These are phyloP conservation scores for Podilymbus podiceps DNA, from an alignment of 2,113 vertebrate species.

Conservation along the genomic window DNA sequence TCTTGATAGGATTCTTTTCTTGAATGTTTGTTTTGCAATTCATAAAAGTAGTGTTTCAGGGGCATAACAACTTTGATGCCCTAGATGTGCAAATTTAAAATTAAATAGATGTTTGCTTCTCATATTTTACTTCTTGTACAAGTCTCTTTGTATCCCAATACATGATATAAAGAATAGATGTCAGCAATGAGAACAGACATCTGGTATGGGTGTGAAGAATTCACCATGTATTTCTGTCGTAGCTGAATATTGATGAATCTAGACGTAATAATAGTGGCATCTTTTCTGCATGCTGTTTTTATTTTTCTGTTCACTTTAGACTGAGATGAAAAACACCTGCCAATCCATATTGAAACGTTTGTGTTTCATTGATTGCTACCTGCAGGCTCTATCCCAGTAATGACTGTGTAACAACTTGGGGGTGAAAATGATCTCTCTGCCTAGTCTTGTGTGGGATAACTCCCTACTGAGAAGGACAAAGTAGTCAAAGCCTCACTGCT, in stretches of 20 bases:
- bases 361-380: slow-evolving; percentile 61
- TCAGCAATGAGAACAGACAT: not conserved
- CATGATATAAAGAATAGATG: not conserved
- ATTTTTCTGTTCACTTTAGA: slow-evolving; percentile 50
- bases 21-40: not conserved
- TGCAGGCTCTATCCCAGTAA: slow-evolving; percentile 41
- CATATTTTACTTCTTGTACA: not conserved
- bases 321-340: slow-evolving; percentile 38
- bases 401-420: slow-evolving; percentile 30
- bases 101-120: not conserved
- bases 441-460: slow-evolving; percentile 26
- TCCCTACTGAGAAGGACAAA: slow-evolving; percentile 52
- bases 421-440: slow-evolving; percentile 63
- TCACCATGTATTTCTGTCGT: not conserved
- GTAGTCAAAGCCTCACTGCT: slow-evolving; percentile 18
- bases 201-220: not conserved
- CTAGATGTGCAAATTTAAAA: not conserved
- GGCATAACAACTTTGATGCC: not conserved
- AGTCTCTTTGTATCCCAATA: not conserved
- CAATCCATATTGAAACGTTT: slow-evolving; percentile 52
- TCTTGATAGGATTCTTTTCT: not conserved
- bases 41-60: not conserved
- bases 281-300: slow-evolving; percentile 6
- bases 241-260: not conserved
- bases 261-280: not conserved